These are phyloP conservation scores for Aphidius gifuensis DNA, from an alignment of 1,140 invertebrate genomes.

Conservation along the genomic window DNA sequence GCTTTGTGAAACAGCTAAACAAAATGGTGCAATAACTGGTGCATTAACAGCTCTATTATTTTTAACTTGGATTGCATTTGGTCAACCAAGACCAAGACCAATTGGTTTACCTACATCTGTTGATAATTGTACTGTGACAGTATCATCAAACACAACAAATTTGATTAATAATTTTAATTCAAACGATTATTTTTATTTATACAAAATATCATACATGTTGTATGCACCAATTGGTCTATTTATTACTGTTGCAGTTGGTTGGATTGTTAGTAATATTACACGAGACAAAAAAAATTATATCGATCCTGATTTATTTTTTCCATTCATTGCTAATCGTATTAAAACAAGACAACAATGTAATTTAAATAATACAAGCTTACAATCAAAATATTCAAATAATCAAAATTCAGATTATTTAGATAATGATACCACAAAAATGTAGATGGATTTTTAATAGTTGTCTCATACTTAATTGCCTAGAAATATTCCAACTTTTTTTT, in stretches of 20 bases:
- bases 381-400: too few species aligned
- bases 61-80: constrained; percentile 84
- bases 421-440: too few species aligned
- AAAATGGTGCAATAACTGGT: constrained; percentile 68
- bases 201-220: constrained; percentile 86
- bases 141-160: not conserved
- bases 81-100: constrained; percentile 66
- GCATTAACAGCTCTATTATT: constrained; percentile 65
- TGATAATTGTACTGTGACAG: constrained; percentile 26
- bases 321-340: constrained; percentile 57
- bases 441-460: too few species aligned
- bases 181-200: constrained; percentile 50
- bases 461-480: too few species aligned
- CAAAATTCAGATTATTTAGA: too few species aligned
- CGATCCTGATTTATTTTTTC: constrained; percentile 65
- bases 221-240: constrained; percentile 70
- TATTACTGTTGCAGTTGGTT: constrained; percentile 65
- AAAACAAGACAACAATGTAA: constrained; percentile 23
- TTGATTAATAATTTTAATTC: not conserved
- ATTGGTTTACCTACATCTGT: constrained; percentile 27
- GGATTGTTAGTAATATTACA: constrained; percentile 56
- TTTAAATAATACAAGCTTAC: not conserved
- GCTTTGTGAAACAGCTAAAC: constrained; percentile 63
- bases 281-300: constrained; percentile 29
- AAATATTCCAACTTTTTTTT: too few species aligned